Evolutionary conservation across 2,113 vertebrate species (phyloP).

Genomic region (Siniperca chuatsi): DNA sequence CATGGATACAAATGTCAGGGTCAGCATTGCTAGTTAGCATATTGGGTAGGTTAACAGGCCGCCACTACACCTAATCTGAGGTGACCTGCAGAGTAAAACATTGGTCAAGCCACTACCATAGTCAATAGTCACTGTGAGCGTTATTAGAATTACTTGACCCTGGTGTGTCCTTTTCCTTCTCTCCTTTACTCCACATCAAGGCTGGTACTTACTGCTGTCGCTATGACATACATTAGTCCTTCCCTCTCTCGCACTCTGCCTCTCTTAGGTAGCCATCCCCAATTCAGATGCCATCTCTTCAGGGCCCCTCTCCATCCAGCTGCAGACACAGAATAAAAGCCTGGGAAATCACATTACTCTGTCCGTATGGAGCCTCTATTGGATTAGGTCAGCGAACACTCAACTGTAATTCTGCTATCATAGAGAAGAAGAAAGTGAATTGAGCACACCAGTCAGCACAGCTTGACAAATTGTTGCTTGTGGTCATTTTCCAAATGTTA

Average conservation of each 20-base stretch:
- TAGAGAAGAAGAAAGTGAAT: constrained; percentile 74
- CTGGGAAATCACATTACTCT: constrained; percentile 81
- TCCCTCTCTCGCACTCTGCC: constrained; percentile 32
- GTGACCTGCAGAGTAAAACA: constrained; percentile 20
- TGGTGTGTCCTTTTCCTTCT: constrained; percentile 29
- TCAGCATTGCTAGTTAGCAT: constrained; percentile 14
- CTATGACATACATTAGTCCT: constrained; percentile 63
- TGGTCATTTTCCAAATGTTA: constrained; percentile 76
- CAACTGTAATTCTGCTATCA: constrained; percentile 79
- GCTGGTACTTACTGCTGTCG: constrained; percentile 32
- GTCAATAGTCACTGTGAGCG: constrained; percentile 40
- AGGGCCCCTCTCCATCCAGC: constrained; percentile 69
- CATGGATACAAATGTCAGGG: not conserved
- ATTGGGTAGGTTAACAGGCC: constrained; percentile 1
- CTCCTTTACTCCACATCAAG: constrained; percentile 22
- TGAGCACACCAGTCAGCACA: constrained; percentile 62
- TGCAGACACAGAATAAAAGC: constrained; percentile 82
- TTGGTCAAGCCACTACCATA: constrained; percentile 21
- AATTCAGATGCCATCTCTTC: constrained; percentile 76
- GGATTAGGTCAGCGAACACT: constrained; percentile 78
- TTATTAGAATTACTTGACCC: constrained; percentile 59
- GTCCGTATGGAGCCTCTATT: constrained; percentile 78
- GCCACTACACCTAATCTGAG: constrained; percentile 27
- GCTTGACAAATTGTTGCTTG: constrained; percentile 78
- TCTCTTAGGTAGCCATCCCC: constrained; percentile 53